Evolutionary conservation across 2,797 vertebrate species (phyloP), one percentile per base, ranked within the genome.

Genomic region (Anas flavirostris): DNA sequence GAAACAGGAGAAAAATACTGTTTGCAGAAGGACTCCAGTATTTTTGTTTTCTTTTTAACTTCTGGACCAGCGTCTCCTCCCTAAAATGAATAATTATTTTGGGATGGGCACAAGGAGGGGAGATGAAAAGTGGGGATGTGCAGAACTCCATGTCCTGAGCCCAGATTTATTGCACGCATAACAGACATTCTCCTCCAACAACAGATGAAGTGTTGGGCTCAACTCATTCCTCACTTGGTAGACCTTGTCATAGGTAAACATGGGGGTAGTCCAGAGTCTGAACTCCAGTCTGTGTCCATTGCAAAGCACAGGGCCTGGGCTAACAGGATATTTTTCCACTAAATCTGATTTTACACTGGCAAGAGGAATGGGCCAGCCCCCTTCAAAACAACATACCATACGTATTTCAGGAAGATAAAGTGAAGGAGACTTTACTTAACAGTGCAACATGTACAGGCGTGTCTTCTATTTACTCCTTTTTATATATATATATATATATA

Each of bases 261-360:
- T 1, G 2, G 16, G 8, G 23, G 26, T 48, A 89, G 58, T 64
- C 52, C 37, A 43, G 48, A 58, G 41, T 43, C 41, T 43, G 41
- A 43, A 43, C 41, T 43, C 41, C 8, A 2, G 79, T 83, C 82
- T 2, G 1, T 44, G 69, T 85, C 39, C 50, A 58, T 28, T 7
- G 2, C 16, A 35, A 58, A 58, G 17, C 2, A 0, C 28, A 22
- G 16, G 23, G 23, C 7, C 9, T 80, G 0, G 0, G 12, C 21
- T 62, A 72, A 75, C 7, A 78, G 29, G 8, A 12, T 60, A 59
- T 66, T 92, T 85, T 50, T 86, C 35, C 46, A 48, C 33, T 79
- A 78, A 91, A 87, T 48, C 18, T 76, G n/a, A 80, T 75, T 85
- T 78, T 59, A 78, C 84, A 46, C 28, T 76, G 79, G 23, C 17